Conservation (phyloP, 2,888 invertebrate species). For the Esperia sulphurella region DNA sequence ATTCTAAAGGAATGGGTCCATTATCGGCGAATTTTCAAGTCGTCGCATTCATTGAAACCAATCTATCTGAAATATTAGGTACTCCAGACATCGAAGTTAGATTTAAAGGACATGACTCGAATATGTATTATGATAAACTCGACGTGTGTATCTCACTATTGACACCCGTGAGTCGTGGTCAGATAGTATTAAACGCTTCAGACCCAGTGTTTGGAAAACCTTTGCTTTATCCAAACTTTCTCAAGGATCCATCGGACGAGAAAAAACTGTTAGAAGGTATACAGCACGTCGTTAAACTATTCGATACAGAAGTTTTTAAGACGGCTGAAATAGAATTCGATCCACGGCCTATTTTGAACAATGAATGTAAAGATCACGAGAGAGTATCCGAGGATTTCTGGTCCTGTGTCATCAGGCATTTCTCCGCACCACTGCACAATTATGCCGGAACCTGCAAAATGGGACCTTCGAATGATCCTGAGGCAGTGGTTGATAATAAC, state of each 20-base stretch:
- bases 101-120: constrained; percentile 67
- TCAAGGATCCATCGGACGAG: constrained; percentile 56
- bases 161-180: constrained; percentile 67
- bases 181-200: constrained; percentile 58
- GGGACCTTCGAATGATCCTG: constrained; percentile 56
- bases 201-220: constrained; percentile 61
- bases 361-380: constrained; percentile 61
- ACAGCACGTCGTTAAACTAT: constrained; percentile 59
- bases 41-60: constrained; percentile 59
- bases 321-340: constrained; percentile 61
- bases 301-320: constrained; percentile 69
- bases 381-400: constrained; percentile 64
- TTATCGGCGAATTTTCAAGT: constrained; percentile 71
- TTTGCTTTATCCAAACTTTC: constrained; percentile 65
- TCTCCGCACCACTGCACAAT: constrained; percentile 65
- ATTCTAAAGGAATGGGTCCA: constrained; percentile 60
- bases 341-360: constrained; percentile 56
- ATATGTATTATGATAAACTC: constrained; percentile 69
- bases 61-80: constrained; percentile 55
- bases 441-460: constrained; percentile 72
- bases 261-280: constrained; percentile 64
- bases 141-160: constrained; percentile 64
- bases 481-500: constrained; percentile 60
- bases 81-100: constrained; percentile 68
- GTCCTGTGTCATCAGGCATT: constrained; percentile 68